A percentile compares a stretch with the other conserved stretches of the same genome.
These are phyloP conservation scores for crab-eating macaque (Macaca fascicularis) DNA, from an alignment of 2,113 vertebrate genomes.

Conservation along the genomic window DNA sequence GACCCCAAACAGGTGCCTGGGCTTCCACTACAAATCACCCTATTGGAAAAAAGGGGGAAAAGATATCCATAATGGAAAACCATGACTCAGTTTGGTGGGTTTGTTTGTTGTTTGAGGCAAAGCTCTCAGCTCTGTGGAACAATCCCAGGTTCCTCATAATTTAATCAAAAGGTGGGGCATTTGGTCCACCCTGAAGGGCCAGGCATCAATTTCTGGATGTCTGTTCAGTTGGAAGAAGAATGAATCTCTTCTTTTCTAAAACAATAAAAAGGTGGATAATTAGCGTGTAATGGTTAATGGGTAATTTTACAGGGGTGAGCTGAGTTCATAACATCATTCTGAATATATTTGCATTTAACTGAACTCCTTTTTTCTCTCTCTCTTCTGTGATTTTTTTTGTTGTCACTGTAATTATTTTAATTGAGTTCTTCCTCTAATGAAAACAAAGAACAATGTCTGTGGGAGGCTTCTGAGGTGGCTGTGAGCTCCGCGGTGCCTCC, in stretches of 20 bases:
- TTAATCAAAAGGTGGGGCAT: not conserved
- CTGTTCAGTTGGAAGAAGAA: not conserved
- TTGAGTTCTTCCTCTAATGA: constrained; percentile 61
- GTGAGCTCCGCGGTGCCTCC: rapidly evolving
- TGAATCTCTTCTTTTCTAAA: constrained; percentile 11
- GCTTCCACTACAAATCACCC: rapidly evolving
- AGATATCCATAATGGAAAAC: not conserved
- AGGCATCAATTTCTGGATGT: not conserved
- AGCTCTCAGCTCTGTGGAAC: not conserved
- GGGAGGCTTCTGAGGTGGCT: not conserved
- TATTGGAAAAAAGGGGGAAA: rapidly evolving
- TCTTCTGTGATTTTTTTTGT: not conserved
- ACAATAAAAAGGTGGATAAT: constrained; percentile 62
- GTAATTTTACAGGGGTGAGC: constrained; percentile 23
- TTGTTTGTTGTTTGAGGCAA: not conserved
- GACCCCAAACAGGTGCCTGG: not conserved
- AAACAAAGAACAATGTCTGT: constrained; percentile 37
- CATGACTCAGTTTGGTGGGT: not conserved
- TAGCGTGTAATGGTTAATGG: not conserved
- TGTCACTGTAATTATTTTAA: constrained; percentile 71
- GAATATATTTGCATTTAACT: not conserved
- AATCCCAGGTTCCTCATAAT: rapidly evolving
- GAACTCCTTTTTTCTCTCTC: not conserved
- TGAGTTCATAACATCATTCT: not conserved
- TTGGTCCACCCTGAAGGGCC: rapidly evolving